Base-by-base conservation (phyloP, 2,113 vertebrate genomes). In the Cyanoliseus patagonus region DNA sequence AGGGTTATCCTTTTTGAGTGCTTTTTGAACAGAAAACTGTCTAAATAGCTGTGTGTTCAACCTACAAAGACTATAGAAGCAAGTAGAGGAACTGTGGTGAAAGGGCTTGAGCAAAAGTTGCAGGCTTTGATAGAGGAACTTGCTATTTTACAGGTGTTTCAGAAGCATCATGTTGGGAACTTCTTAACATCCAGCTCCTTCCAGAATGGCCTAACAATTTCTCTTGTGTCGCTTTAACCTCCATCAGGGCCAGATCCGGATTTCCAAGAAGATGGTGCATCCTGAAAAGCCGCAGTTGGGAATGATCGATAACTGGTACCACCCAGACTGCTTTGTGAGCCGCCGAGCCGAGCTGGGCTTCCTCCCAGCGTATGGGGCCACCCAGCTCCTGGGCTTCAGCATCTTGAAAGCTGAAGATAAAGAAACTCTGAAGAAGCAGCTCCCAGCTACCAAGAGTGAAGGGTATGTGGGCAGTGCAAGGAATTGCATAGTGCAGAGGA, bases 291-390 rank as follows among this genome's bases (percentile, higher is more conserved):
- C 99, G 0, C 99, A 99, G 89, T 97, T 99, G 97, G 99, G 99
- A 33, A 98, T 99, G 98, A 99, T 99, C 2, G 99, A 99, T 95
- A 99, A 99, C 95, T 99, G 99, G 99, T 99, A 99, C 98, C 99
- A 99, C 96, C 99, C 98, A 0, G 94, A 97, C 52, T 99, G 99
- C 97, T 99, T 99, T 9, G 98, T 99, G 94, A 97, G 97, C 93
- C 97, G 97, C 39, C 97, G 99, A 18, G 99, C 98, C 11, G 98
- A 99, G 61, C 98, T 99, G 95, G 98, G 97, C 37, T 99, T 99
- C 92, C 99, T 99, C 72, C 97, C 98, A 0, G 97, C 97, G 1
- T 99, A 99, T 11, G 98, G 85, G 30, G 99, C 98, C 0, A 33
- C 98, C n/a, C 99, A 99, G 95, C 97, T 99, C 41, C 98, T 99